These are phyloP conservation scores for Catocala nupta DNA, from an alignment of 2,888 invertebrate species.

Conservation along the genomic window DNA sequence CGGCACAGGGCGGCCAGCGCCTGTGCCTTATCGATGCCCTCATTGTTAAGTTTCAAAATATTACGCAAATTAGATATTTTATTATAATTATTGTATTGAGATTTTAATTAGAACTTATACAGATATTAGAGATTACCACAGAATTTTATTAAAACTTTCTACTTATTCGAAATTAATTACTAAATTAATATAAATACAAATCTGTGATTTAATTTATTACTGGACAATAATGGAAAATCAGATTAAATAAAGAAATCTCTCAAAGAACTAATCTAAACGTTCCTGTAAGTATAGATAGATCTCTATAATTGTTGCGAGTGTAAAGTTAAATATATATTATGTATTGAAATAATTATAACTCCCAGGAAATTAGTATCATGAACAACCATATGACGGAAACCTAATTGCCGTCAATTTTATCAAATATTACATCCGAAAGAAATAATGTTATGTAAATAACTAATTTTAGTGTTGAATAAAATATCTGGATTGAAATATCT, in stretches of 20 bases:
- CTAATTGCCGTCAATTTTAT: too few species aligned
- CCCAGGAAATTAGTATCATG: too few species aligned
- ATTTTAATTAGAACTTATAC: conserved; percentile 69
- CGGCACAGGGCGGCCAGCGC: conserved; percentile 47
- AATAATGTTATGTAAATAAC: too few species aligned
- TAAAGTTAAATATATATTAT: conserved; percentile 57
- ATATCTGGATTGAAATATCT: too few species aligned
- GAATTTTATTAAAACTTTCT: conserved; percentile 55
- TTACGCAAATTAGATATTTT: conserved; percentile 75
- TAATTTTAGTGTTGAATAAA: too few species aligned
- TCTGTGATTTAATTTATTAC: conserved; percentile 86
- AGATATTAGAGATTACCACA: conserved; percentile 63
- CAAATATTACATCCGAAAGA: too few species aligned
- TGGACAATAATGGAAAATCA: conserved; percentile 68
- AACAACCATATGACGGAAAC: too few species aligned
- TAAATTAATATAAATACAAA: conserved; percentile 80
- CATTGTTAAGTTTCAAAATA: conserved; percentile 83
- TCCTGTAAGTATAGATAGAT: conserved; percentile 86
- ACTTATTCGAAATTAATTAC: conserved; percentile 67
- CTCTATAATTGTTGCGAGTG: conserved; percentile 81
- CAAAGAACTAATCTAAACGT: conserved; percentile 82
- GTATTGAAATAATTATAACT: conserved; percentile 30
- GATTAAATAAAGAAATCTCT: conserved; percentile 60
- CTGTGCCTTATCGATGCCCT: conserved; percentile 47
- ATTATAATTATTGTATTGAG: conserved; percentile 67